These are phyloP conservation scores for Heliothis virescens DNA, from an alignment of 1,140 invertebrate genomes.

Conservation along the genomic window DNA sequence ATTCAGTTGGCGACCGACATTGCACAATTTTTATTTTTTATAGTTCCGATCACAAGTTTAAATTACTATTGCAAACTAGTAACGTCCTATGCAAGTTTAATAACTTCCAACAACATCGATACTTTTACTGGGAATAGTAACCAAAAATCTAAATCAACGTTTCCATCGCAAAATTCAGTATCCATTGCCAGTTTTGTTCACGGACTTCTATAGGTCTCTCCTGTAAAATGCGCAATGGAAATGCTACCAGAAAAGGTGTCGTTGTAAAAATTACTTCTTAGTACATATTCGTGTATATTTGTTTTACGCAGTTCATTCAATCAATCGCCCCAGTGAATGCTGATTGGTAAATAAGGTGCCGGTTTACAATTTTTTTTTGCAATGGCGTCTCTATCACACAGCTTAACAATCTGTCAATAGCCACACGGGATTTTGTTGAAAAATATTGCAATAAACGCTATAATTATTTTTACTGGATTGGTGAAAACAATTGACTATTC, in stretches of 20 bases:
- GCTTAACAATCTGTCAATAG: constrained; percentile 64
- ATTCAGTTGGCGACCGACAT: constrained; percentile 19
- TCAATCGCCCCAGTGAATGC: constrained; percentile 66
- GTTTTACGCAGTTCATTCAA: constrained; percentile 65
- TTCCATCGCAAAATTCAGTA: not conserved
- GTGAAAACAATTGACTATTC: not conserved
- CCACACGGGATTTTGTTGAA: constrained; percentile 36
- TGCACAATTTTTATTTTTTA: constrained; percentile 56
- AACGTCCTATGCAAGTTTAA: constrained; percentile 66
- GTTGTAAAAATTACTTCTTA: not conserved
- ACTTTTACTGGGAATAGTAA: constrained; percentile 23
- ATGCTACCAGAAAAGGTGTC: not conserved
- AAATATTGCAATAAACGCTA: no score
- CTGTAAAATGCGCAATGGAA: constrained; percentile 1
- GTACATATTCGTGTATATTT: constrained; percentile 54
- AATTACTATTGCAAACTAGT: constrained; percentile 69
- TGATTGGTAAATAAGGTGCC: constrained; percentile 67
- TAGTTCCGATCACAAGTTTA: constrained; percentile 66
- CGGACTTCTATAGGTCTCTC: not conserved
- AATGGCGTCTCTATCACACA: constrained; percentile 49
- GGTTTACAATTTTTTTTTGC: constrained; percentile 37
- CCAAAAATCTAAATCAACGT: not conserved
- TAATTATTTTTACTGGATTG: constrained; percentile 9
- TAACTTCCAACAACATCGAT: constrained; percentile 58
- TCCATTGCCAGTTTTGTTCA: not conserved